Percentiles rank a stretch among this genome's conserved stretches.
Evolutionary conservation across 2,888 invertebrate genomes (phyloP).

Genomic region (Idaea biselata): DNA sequence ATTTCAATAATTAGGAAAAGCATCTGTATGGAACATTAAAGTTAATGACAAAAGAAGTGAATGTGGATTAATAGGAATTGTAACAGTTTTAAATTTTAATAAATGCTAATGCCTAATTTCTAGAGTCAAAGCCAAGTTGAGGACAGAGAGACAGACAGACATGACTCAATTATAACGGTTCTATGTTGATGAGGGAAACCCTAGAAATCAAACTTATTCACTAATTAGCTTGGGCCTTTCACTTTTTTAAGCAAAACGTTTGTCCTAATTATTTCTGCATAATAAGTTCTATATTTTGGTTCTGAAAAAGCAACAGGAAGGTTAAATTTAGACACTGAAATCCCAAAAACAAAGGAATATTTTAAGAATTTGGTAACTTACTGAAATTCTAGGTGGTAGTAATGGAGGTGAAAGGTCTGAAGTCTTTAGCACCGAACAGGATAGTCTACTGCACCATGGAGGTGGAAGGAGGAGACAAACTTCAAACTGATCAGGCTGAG

Average conservation of each 20-base stretch:
- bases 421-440: slow-evolving; percentile 96
- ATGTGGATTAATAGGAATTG: too few species aligned
- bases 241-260: too few species aligned
- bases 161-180: too few species aligned
- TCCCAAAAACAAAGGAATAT: slow-evolving; percentile 7
- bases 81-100: too few species aligned
- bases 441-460: slow-evolving; percentile 99
- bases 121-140: too few species aligned
- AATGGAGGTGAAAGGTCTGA: slow-evolving; percentile 99
- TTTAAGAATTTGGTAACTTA: slow-evolving; percentile 8
- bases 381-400: slow-evolving; percentile 91
- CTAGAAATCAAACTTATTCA: too few species aligned
- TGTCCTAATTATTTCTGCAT: too few species aligned
- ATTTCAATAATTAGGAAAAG: slow-evolving; percentile 2
- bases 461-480: slow-evolving; percentile 98
- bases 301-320: not conserved
- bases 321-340: not conserved
- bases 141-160: too few species aligned
- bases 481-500: slow-evolving; percentile 99
- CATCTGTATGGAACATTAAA: not conserved
- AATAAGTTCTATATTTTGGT: not conserved
- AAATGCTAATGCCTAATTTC: too few species aligned
- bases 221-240: too few species aligned
- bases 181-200: too few species aligned
- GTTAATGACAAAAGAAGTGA: too few species aligned